Evolutionary conservation across 30 jellyfish, hydroid and myxozoan species (phyloP).

Genomic region (Turritopsis dohrnii): DNA sequence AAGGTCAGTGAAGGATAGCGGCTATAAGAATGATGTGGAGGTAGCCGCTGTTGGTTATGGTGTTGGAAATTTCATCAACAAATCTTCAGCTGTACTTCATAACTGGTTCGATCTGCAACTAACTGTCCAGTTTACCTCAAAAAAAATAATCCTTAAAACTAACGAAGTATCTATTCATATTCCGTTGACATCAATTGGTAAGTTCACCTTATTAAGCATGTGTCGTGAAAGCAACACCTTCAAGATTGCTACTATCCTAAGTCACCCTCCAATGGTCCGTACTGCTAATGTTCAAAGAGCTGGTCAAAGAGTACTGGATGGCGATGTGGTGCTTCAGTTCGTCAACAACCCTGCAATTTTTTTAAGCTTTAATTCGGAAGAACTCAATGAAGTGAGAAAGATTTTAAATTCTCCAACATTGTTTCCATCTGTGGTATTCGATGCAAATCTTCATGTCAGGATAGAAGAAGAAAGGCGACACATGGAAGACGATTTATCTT

Average conservation of each 20-base stretch:
- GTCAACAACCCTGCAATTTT: slow-evolving; percentile 39
- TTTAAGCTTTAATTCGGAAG: slow-evolving; percentile 11
- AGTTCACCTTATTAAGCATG: slow-evolving; percentile 8
- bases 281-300: background rate
- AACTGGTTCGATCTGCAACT: background rate
- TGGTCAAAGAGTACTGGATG: background rate
- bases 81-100: slow-evolving; percentile 5
- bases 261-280: slow-evolving; percentile 18
- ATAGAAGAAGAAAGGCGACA: background rate
- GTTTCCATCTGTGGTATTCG: slow-evolving; percentile 44
- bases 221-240: background rate
- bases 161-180: background rate
- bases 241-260: background rate
- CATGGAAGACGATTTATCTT: background rate
- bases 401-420: slow-evolving; percentile 20
- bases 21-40: background rate
- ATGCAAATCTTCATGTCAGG: slow-evolving; percentile 19
- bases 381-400: slow-evolving; percentile 8
- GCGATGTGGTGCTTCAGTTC: background rate
- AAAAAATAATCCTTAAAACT: background rate
- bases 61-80: slow-evolving; percentile 21
- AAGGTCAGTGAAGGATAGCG: background rate
- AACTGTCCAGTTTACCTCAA: background rate
- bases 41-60: slow-evolving; percentile 1
- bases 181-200: slow-evolving; percentile 33